These are phyloP conservation scores for Oxyruncus cristatus DNA, from an alignment of 2,113 vertebrate species.

Conservation along the genomic window DNA sequence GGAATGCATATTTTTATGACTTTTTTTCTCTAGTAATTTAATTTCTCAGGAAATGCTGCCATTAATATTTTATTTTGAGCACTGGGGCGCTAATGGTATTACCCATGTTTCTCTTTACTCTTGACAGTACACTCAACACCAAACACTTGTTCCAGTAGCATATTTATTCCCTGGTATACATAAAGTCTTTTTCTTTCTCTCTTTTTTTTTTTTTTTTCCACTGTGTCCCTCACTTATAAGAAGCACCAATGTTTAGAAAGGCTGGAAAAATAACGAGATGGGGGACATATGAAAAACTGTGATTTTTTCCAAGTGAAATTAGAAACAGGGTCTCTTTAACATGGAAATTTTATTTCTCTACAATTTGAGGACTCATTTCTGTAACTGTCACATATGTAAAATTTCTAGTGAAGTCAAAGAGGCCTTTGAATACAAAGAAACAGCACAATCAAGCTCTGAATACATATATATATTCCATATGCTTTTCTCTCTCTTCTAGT, in stretches of 20 bases:
- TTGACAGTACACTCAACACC: not conserved
- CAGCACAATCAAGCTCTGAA: constrained; percentile 39
- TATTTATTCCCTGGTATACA: constrained; percentile 26
- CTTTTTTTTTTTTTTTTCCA: not conserved
- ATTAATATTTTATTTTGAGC: constrained; percentile 60
- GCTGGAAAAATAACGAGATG: not conserved
- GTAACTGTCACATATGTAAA: constrained; percentile 46
- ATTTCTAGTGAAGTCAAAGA: constrained; percentile 39
- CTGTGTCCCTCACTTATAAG: not conserved
- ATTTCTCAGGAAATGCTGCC: constrained; percentile 44
- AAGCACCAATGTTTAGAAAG: constrained; percentile 12
- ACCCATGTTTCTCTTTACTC: constrained; percentile 6
- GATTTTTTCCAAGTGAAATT: constrained; percentile 57
- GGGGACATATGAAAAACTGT: not conserved
- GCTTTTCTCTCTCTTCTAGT: constrained; percentile 5
- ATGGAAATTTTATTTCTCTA: constrained; percentile 46
- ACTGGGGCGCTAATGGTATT: constrained; percentile 13
- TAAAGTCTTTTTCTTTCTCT: not conserved
- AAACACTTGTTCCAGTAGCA: not conserved
- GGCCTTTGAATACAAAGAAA: constrained; percentile 47
- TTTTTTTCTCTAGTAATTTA: constrained; percentile 35
- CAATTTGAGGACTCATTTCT: constrained; percentile 43
- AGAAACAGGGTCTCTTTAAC: constrained; percentile 34
- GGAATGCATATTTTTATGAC: not conserved
- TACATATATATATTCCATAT: constrained; percentile 45